Base-by-base conservation (phyloP, 2,113 vertebrate genomes). In the Etheostoma cragini region DNA sequence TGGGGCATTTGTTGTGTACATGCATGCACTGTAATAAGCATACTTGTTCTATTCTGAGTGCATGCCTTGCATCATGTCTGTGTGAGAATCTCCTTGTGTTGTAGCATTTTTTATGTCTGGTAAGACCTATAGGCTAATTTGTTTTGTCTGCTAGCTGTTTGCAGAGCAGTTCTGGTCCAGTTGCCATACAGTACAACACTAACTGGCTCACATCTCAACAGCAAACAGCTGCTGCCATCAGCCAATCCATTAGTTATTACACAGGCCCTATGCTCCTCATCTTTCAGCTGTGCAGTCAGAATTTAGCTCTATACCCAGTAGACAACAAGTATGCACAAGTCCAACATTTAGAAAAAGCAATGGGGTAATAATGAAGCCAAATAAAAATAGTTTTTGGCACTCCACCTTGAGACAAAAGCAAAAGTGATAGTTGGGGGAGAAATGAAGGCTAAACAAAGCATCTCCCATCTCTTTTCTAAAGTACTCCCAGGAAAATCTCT, bases 161-260 rank as follows among this genome's bases (percentile, higher is more conserved):
- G 38, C 62, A 56, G n/a, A 80, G 65, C 79, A 65, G 46, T 74
- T 82, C 61, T 50, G 67, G 73, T 67, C 69, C 76, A 70, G 66
- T 56, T 78, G 67, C 74, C 47, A 42, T 57, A 78, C 21, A 46
- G 33, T 17, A 22, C 53, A 84, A 72, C 75, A 54, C n/a, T 14
- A 65, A 81, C 76, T 81, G 80, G 73, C 88, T 88, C 64, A 21
- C 19, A 21, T 80, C 68, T 81, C 72, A 65, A 71, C 82, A 71
- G 63, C 84, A 88, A 84, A 80, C 87, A 84, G 78, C 79, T 83
- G 81, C 74, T 76, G 71, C 61, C 68, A 35, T 79, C 72, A 84
- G 81, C 66, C 71, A 52, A 63, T 78, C 72, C 58, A 61, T 85
- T 72, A 68, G 62, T 47, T 79, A 66, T 75, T 53, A 69, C 49